Base-by-base conservation (phyloP, 2,113 vertebrate genomes). In the Rousettus leschenaultii region DNA sequence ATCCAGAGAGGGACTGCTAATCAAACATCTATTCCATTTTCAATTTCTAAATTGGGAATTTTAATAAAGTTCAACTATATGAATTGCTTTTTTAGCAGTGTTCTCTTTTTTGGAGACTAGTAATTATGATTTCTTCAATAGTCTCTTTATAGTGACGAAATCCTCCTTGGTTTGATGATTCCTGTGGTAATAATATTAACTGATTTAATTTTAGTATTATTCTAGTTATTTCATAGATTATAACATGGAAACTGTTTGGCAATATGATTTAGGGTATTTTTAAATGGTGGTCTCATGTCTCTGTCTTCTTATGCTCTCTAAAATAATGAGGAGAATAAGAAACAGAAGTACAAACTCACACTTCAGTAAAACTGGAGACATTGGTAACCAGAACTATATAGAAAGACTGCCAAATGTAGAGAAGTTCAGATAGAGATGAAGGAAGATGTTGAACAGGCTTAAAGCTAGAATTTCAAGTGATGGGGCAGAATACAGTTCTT, bases 141-240 rank as follows among this genome's bases (percentile, higher is more conserved):
- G 8, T n/a, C 40, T 75, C 80, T 92, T 92, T 63, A 82, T 33
- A 51, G 86, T 73, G 96, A 93, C 92, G 88, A 95, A 97, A 96
- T 19, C 0, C 53, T 2, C 61, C 91, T 96, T 88, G 0, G 33
- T 84, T 40, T 33, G 3, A 26, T 90, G 35, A 91, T 77, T 97
- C 21, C 21, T 88, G 16, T n/a, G 63, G 53, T 80, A 66, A 77
- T 68, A 55, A 73, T 71, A 86, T 9, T 30, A 92, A 93, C 33
- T 84, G 38, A 22, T 59, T 84, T 85, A 11, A 74, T 95, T 92
- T 95, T 95, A 51, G 61, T 43, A 63, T 70, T 78, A 74, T 53
- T 63, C 73, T 24, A 61, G 75, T 22, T 86, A 61, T 83, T 65
- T 91, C 28, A 83, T 78, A 94, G 59, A 80, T 73, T 1, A 85